Conservation (phyloP, 2,797 vertebrate species). For the Holocentrus rufus region DNA sequence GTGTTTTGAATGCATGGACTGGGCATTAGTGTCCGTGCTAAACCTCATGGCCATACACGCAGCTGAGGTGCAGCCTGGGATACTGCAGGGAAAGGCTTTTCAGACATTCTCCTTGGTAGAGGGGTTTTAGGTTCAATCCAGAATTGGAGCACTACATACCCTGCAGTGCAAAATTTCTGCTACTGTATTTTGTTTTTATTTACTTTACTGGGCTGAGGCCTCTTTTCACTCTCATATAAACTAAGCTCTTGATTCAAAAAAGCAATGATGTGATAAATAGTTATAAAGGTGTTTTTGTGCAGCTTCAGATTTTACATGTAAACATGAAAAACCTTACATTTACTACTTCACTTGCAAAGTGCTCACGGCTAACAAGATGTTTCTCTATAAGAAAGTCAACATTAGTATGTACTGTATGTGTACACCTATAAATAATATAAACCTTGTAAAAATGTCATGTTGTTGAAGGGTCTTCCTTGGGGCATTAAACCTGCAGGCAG, state of each 20-base stretch:
- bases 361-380: too few species aligned
- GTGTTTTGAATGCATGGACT: slow-evolving; percentile 46
- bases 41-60: too few species aligned
- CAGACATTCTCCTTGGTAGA: slow-evolving; percentile 56
- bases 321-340: too few species aligned
- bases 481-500: slow-evolving; percentile 11
- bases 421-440: too few species aligned
- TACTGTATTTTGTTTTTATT: slow-evolving; percentile 26
- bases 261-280: too few species aligned
- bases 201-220: slow-evolving; percentile 11
- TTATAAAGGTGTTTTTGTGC: too few species aligned
- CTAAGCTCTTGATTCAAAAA: slow-evolving; percentile 12
- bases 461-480: too few species aligned
- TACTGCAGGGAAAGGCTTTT: slow-evolving; percentile 48
- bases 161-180: slow-evolving; percentile 13
- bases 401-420: too few species aligned
- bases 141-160: slow-evolving; percentile 25
- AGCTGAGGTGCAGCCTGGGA: slow-evolving; percentile 33
- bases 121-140: slow-evolving; percentile 38
- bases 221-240: neutral
- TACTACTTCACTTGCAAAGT: too few species aligned
- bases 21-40: slow-evolving; percentile 37
- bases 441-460: too few species aligned
- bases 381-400: too few species aligned
- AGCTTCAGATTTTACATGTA: too few species aligned